A percentile compares a stretch with the other conserved stretches of the same genome.
phyloP scores from a whole-genome alignment of 2,113 vertebrate species.

The Alaudala cheleensis region DNA sequence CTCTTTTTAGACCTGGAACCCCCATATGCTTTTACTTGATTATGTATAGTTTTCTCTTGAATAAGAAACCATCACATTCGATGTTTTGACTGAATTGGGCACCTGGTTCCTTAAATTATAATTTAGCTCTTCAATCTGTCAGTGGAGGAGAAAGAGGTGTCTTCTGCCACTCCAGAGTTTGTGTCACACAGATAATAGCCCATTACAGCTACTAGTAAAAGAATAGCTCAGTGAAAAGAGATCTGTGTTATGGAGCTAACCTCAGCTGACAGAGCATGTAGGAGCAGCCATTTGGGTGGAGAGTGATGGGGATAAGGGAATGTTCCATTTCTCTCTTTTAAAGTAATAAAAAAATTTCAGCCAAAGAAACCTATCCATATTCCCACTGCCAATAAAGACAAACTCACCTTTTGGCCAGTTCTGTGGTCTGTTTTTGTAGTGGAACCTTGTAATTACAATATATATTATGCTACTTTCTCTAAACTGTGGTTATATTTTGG shows the following conservation, averaged over 20 bases:
- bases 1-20: not conserved
- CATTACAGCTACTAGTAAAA: not conserved
- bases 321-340: not conserved
- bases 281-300: not conserved
- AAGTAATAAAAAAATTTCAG: not conserved
- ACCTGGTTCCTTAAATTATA: slow-evolving; percentile 20
- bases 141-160: not conserved
- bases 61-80: not conserved
- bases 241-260: not conserved
- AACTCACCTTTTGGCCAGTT: not conserved
- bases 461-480: not conserved
- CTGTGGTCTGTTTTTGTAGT: not conserved
- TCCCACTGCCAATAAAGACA: not conserved
- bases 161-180: slow-evolving; percentile 1
- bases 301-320: not conserved
- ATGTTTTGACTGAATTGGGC: slow-evolving; percentile 11
- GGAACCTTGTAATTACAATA: not conserved
- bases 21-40: not conserved
- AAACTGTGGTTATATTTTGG: slow-evolving; percentile 2
- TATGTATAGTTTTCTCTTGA: not conserved
- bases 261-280: not conserved
- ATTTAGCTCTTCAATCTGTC: not conserved
- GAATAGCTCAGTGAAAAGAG: not conserved
- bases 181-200: not conserved
- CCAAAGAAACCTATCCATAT: not conserved